These are phyloP conservation scores for Hoplias malabaricus DNA, from an alignment of 2,113 vertebrate species.

Conservation along the genomic window DNA sequence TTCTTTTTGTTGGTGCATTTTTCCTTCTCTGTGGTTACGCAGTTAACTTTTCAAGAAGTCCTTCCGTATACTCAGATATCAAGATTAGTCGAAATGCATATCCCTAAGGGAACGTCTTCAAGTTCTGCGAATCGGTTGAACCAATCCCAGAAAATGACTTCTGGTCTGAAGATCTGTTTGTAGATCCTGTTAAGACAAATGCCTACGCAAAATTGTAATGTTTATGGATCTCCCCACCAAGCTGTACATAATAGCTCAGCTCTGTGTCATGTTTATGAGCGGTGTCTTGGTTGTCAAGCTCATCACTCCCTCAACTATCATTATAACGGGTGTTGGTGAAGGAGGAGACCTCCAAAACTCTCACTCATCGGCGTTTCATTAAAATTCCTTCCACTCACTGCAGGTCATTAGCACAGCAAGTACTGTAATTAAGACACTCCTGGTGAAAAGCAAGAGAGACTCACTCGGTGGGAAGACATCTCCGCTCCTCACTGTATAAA, in stretches of 20 bases:
- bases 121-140: no score
- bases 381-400: constrained; percentile 9
- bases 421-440: constrained; percentile 7
- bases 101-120: no score
- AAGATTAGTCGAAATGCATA: no score
- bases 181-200: not conserved
- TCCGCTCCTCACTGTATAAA: constrained; percentile 7
- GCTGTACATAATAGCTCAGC: not conserved
- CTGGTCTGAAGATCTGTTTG: no score
- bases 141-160: no score
- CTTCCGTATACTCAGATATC: no score
- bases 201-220: not conserved
- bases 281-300: not conserved
- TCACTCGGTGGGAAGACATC: not conserved
- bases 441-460: constrained; percentile 16
- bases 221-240: not conserved
- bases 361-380: constrained; percentile 35
- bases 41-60: no score
- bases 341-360: constrained; percentile 17
- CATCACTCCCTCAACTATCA: not conserved
- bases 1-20: no score
- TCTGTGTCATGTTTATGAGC: not conserved
- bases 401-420: constrained; percentile 9
- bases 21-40: no score
- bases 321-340: constrained; percentile 8